Evolutionary conservation across 2,888 invertebrate genomes (phyloP), one percentile per base, ranked within the genome.

Genomic region (Campoletis raptor): DNA sequence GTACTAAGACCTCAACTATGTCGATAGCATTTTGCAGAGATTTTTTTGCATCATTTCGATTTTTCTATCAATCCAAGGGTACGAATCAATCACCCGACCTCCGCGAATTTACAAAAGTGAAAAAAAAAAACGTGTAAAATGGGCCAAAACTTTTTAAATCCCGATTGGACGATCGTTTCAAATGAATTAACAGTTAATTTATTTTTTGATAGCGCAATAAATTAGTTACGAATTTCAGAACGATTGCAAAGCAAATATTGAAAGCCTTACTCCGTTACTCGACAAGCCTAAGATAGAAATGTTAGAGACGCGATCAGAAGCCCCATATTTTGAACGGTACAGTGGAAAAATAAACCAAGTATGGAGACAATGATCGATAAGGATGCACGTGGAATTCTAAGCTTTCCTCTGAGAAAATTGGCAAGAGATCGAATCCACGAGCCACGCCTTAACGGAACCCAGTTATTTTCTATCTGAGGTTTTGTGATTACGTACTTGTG

Each of bases 401-500:
- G 48, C 18, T 48, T 48, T 48, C 48, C 48, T 48, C 48, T 48
- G 48, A 7, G 48, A 48, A 48, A 15, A 21, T 37, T 40, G 57
- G n/a, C 42, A 21, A 40, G 70, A 83, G 61, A 37, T 67, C n/a
- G 73, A 64, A 36, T 70, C 37, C 42, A n/a, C 76, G 61, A 52
- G 15, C 15, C 42, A 15, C 42, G 42, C 48, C 61, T 79, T 12
- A 12, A 21, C 12, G 30, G 12, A 81, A 45, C 48, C 52, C 45
- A 15, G 54, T 69, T 52, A 67, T 85, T 82, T 78, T 54, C 37
- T 18, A 24, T 66, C 15, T 57, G 67, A 77, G 72, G 78, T 77
- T 77, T 85, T 15, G 48, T 40, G 57, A 77, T 77, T 72, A n/a
- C 45, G 18, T 36, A 45, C 37, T 21, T 12, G 37, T 12, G 40